Percentiles rank a stretch among this genome's conserved stretches.
Evolutionary conservation across 2,797 vertebrate species (phyloP).

Genomic region (Buceros bicornis): DNA sequence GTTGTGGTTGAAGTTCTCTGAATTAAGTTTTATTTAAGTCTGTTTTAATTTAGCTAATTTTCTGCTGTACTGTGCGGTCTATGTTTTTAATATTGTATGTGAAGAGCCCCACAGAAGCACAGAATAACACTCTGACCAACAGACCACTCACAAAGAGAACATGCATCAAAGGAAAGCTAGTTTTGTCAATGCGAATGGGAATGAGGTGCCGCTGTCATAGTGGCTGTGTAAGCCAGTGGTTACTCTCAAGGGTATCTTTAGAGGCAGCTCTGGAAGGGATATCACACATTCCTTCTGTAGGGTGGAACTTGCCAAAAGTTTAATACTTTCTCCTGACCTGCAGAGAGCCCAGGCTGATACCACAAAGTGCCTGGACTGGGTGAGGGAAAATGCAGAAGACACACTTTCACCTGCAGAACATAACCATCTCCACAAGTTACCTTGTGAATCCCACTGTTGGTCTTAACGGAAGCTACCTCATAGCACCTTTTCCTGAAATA

Average conservation of each 20-base stretch:
- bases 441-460: neutral
- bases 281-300: neutral
- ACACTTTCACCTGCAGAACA: neutral
- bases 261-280: neutral
- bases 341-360: neutral
- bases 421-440: neutral
- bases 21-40: neutral
- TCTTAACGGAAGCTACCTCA: neutral
- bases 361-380: neutral
- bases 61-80: neutral
- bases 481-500: neutral
- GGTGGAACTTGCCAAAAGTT: neutral
- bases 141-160: neutral
- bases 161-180: neutral
- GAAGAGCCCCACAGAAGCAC: neutral
- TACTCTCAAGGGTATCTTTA: neutral
- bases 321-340: neutral
- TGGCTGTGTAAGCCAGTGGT: neutral
- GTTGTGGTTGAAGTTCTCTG: neutral
- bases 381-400: neutral
- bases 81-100: fast-evolving
- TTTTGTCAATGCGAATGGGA: neutral
- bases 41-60: neutral
- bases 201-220: neutral
- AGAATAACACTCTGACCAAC: neutral